These are phyloP conservation scores for Egretta garzetta DNA, from an alignment of 2,113 vertebrate species.

Conservation along the genomic window DNA sequence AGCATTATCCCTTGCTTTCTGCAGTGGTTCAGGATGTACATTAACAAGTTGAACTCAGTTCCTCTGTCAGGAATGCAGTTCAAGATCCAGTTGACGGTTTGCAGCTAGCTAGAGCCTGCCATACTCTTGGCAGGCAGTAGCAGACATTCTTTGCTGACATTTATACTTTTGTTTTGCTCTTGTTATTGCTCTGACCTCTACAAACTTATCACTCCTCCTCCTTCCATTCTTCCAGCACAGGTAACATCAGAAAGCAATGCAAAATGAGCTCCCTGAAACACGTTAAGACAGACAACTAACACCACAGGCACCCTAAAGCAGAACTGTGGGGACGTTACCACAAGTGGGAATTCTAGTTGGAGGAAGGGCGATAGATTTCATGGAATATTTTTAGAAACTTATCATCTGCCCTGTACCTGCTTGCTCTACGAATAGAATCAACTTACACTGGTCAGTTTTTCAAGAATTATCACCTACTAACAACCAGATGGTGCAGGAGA, in stretches of 20 bases:
- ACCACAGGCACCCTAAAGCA: neutral
- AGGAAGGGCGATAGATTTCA: neutral
- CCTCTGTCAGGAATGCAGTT: neutral
- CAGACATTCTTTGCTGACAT: neutral
- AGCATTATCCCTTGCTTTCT: neutral
- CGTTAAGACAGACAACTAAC: rapidly evolving
- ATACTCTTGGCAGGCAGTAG: neutral
- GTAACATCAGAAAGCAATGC: neutral
- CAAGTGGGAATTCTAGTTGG: neutral
- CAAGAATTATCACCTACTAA: neutral
- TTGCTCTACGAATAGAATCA: neutral
- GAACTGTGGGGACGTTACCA: neutral
- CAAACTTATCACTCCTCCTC: neutral
- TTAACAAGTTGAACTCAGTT: neutral
- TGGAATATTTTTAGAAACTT: neutral
- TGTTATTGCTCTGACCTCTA: neutral
- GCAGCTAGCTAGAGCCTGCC: neutral
- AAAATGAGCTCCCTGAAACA: neutral
- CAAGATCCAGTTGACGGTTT: neutral
- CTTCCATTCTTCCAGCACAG: neutral
- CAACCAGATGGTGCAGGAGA: neutral
- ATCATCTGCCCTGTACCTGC: neutral
- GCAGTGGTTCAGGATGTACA: neutral
- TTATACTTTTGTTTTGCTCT: neutral
- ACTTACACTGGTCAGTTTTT: neutral